These are phyloP conservation scores for Melopsittacus undulatus DNA, from an alignment of 2,797 vertebrate species.

Conservation along the genomic window DNA sequence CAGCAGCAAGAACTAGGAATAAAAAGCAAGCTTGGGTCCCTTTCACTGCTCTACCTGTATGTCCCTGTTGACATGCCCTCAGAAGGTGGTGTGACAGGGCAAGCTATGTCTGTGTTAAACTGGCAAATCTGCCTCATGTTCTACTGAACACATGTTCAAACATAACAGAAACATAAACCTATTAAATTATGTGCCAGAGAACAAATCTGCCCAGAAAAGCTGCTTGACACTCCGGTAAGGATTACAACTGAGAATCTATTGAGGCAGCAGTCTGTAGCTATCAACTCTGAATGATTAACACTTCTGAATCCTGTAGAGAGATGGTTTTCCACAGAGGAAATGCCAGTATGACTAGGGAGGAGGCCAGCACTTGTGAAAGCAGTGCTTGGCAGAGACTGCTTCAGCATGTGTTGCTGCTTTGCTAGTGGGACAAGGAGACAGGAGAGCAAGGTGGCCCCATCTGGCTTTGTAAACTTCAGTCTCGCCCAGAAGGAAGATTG, in stretches of 20 bases:
- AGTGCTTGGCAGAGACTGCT: not conserved
- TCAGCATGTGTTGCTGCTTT: not conserved
- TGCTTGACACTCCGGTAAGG: not conserved
- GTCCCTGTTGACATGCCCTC: not conserved
- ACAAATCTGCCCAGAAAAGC: constrained; percentile 8
- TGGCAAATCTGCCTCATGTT: not conserved
- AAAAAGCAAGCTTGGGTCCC: not conserved
- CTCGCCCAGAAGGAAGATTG: not conserved
- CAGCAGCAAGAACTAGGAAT: not conserved
- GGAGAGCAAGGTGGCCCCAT: not conserved
- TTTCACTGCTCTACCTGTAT: not conserved
- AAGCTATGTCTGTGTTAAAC: not conserved
- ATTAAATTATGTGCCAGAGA: not conserved
- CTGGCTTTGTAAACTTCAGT: not conserved
- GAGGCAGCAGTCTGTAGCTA: constrained; percentile 7
- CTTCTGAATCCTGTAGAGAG: not conserved
- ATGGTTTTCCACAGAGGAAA: constrained; percentile 14
- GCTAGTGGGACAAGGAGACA: not conserved
- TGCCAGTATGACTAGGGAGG: not conserved
- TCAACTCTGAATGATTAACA: not conserved
- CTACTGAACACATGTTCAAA: constrained; percentile 3
- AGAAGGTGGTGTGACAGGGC: not conserved
- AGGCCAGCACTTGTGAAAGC: not conserved
- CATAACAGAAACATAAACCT: not conserved
- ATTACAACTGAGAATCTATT: not conserved